phyloP scores from a whole-genome alignment of 1,140 invertebrate genomes.

The Tetramorium alpestre region DNA sequence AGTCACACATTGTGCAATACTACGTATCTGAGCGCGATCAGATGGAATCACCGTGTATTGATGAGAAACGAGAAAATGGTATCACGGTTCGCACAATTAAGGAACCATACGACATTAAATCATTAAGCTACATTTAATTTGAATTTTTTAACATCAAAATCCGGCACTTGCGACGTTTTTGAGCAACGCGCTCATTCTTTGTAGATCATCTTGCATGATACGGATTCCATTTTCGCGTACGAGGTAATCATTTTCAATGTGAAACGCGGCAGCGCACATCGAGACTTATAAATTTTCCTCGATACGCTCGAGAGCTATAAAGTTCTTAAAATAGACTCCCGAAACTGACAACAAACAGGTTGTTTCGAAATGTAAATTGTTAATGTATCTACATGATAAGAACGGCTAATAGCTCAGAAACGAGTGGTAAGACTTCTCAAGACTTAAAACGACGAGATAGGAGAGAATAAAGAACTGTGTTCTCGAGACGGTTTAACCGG shows the following conservation, averaged over 20 bases:
- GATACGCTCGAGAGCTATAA: neutral
- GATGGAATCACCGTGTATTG: conserved; percentile 3
- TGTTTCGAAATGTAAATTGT: conserved; percentile 24
- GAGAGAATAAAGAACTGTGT: neutral
- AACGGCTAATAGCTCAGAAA: neutral
- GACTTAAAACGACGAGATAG: too few species aligned
- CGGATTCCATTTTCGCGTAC: neutral
- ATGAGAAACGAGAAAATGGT: neutral
- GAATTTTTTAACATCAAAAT: conserved; percentile 1
- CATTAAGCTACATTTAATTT: neutral
- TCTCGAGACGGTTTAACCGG: neutral
- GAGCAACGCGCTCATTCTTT: neutral
- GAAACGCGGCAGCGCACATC: neutral
- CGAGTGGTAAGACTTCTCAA: neutral
- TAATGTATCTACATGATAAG: conserved; percentile 39
- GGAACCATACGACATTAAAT: neutral
- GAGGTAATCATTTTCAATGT: conserved; percentile 16
- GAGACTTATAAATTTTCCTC: neutral
- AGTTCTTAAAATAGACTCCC: neutral
- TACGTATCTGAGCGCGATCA: conserved; percentile 11
- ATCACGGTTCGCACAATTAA: neutral
- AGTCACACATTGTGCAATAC: conserved; percentile 47
- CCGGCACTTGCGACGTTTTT: neutral
- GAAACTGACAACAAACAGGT: neutral
- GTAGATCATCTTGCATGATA: neutral